phyloP scores from a whole-genome alignment of 2,888 invertebrate genomes.

The Pseudococcus jackbeardsleyi region DNA sequence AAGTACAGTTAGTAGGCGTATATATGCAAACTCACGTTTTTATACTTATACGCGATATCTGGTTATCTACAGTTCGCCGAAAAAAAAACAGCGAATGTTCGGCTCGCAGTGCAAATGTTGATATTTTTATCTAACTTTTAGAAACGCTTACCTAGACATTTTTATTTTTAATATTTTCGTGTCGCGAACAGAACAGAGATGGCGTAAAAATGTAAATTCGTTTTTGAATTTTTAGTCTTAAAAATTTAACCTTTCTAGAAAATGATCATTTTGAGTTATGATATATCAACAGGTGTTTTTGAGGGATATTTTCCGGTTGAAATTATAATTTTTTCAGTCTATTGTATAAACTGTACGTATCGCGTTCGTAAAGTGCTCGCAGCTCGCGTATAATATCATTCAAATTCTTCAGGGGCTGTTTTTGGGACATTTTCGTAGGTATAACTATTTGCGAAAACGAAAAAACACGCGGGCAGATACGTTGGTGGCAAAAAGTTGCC shows the following conservation, averaged over 20 bases:
- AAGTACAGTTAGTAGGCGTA: not conserved
- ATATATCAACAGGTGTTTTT: constrained; percentile 1
- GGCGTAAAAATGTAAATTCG: constrained; percentile 12
- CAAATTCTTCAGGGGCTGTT: not conserved
- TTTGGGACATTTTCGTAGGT: not conserved
- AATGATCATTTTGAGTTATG: constrained; percentile 9
- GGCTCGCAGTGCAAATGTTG: not conserved
- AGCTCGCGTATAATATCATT: constrained; percentile 6
- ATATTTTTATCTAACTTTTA: not conserved
- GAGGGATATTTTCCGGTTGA: not conserved
- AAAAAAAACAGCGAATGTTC: not conserved
- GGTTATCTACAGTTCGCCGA: not conserved
- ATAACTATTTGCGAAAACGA: not conserved
- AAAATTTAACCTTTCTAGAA: not conserved
- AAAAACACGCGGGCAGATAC: not conserved
- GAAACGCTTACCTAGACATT: not conserved
- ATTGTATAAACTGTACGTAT: not conserved
- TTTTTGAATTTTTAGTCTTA: not conserved
- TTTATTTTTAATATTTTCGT: not conserved
- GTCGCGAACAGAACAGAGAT: not conserved
- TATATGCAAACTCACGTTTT: not conserved
- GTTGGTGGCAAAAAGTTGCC: not conserved
- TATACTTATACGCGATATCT: not conserved
- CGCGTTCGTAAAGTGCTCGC: not conserved
- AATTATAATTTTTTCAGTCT: not conserved